Conservation (phyloP, 2,888 invertebrate genomes). For the Caradrina clavipalpis region DNA sequence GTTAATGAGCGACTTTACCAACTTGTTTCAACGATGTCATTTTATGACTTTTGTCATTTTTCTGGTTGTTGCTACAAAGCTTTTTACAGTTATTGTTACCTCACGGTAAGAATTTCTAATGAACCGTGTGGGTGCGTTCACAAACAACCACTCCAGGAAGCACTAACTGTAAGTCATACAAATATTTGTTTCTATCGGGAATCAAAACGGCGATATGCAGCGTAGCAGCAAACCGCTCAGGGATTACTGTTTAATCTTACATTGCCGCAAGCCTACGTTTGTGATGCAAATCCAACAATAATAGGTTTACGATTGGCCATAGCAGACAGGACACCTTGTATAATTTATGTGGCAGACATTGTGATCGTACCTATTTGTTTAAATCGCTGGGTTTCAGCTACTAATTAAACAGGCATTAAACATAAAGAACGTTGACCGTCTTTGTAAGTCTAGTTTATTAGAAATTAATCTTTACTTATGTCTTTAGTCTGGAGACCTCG, state of each 20-base stretch:
- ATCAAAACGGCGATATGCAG: no score
- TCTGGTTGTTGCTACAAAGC: no score
- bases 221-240: no score
- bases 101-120: no score
- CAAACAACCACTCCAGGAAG: no score
- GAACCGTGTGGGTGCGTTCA: no score
- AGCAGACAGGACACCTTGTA: constrained; percentile 22
- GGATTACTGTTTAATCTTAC: neutral
- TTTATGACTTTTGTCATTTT: neutral
- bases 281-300: neutral
- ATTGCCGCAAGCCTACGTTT: neutral
- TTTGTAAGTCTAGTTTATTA: constrained; percentile 27
- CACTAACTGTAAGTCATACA: no score
- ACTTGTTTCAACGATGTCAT: neutral
- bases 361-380: constrained; percentile 15
- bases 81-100: neutral
- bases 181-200: no score
- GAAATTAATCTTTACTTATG: neutral
- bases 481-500: neutral
- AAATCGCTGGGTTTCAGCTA: constrained; percentile 2
- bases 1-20: no score
- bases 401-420: constrained; percentile 13
- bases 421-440: neutral
- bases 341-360: neutral
- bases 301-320: neutral